Percentiles rank a stretch among this genome's conserved stretches.
phyloP scores from a whole-genome alignment of 1,140 invertebrate species.

The Aleiodes sp. region DNA sequence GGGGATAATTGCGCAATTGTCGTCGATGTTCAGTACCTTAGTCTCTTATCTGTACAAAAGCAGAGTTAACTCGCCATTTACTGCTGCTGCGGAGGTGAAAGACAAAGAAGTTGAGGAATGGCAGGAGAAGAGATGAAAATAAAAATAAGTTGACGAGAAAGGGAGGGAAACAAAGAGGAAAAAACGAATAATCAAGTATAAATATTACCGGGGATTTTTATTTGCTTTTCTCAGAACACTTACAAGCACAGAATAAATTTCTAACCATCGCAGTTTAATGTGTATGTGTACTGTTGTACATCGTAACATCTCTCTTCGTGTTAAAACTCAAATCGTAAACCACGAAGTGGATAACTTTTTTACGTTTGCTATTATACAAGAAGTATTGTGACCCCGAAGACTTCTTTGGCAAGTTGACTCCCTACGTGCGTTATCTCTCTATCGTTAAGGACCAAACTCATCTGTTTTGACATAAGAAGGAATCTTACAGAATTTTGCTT shows the following conservation, averaged over 20 bases:
- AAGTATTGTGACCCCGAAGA: background rate
- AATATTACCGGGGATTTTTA: background rate
- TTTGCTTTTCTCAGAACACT: background rate
- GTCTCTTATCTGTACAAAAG: background rate
- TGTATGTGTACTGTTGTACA: background rate
- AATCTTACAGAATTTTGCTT: background rate
- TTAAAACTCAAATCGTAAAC: constrained; percentile 14
- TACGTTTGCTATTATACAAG: constrained; percentile 9
- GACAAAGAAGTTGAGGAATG: background rate
- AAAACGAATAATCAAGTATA: background rate
- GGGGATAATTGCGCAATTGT: constrained; percentile 13
- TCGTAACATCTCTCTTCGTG: constrained; percentile 13
- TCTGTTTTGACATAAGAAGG: constrained; percentile 2
- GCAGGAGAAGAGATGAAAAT: background rate
- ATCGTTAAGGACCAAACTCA: constrained; percentile 2
- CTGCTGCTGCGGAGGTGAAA: background rate
- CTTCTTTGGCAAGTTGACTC: background rate
- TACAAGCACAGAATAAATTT: background rate
- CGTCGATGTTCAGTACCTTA: background rate
- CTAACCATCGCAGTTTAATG: background rate
- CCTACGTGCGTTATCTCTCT: background rate
- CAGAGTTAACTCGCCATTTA: background rate
- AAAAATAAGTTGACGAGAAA: background rate
- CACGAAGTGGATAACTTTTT: background rate
- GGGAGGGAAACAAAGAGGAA: no score